These are phyloP conservation scores for Pollicipes pollicipes DNA, from an alignment of 1,140 invertebrate species.

Conservation along the genomic window DNA sequence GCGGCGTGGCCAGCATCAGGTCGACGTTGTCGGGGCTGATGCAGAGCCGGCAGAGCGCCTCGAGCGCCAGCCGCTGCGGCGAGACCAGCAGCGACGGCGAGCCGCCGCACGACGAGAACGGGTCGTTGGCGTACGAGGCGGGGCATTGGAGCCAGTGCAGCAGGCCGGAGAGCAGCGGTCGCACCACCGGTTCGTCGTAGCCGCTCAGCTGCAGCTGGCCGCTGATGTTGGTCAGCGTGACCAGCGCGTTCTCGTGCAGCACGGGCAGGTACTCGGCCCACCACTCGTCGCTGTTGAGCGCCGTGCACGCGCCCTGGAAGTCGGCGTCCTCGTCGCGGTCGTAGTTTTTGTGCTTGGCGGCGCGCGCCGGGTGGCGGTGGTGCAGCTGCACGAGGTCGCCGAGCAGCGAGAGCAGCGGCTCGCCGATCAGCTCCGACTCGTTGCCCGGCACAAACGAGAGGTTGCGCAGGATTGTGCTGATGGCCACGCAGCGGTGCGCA, in stretches of 20 bases:
- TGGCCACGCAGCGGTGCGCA: slow-evolving; percentile 66
- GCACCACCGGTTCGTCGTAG: slow-evolving; percentile 76
- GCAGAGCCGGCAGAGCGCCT: slow-evolving; percentile 90
- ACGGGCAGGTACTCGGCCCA: slow-evolving; percentile 89
- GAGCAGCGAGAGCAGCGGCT: slow-evolving; percentile 65
- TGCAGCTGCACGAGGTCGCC: slow-evolving; percentile 75
- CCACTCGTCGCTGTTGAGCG: slow-evolving; percentile 38
- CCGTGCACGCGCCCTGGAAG: slow-evolving; percentile 23
- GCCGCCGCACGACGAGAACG: too few relatives aligned
- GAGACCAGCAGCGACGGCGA: slow-evolving; percentile 56
- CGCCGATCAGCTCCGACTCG: slow-evolving; percentile 74
- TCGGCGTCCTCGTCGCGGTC: slow-evolving; percentile 38
- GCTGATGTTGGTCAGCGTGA: slow-evolving; percentile 81
- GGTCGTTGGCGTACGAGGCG: slow-evolving; percentile 83
- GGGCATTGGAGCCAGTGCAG: slow-evolving; percentile 92
- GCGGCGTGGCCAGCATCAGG: slow-evolving; percentile 87
- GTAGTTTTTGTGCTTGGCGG: slow-evolving; percentile 39
- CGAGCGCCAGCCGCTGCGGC: slow-evolving; percentile 79
- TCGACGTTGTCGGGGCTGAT: slow-evolving; percentile 94
- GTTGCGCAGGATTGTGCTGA: slow-evolving; percentile 67
- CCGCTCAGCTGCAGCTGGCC: slow-evolving; percentile 72
- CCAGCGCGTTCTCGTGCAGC: slow-evolving; percentile 81
- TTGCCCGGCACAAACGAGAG: slow-evolving; percentile 95
- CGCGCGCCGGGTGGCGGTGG: slow-evolving; percentile 63
- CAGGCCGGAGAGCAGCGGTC: slow-evolving; percentile 78